Base-by-base conservation (phyloP, 2,888 invertebrate species). In the Polia nebulosa region DNA sequence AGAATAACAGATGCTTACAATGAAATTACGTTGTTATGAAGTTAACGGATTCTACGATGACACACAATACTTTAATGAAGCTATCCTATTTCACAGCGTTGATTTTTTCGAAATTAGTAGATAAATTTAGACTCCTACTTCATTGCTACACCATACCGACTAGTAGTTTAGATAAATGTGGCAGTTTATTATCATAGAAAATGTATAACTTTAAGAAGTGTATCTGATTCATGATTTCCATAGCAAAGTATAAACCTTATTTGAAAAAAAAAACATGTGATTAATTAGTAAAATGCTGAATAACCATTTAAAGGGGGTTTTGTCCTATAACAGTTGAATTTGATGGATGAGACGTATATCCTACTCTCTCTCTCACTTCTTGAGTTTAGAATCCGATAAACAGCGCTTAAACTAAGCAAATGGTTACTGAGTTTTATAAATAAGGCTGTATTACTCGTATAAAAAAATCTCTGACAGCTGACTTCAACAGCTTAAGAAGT, bases 31-130 rank as follows among this genome's bases (percentile, higher is more conserved):
- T 63, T 51, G 52, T 68, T 64, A 68, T 55, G 44, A 64, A 70
- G 45, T 65, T 72, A 66, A 68, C 69, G 51, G 66, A 56, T 56
- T 78, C 32, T 36, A 45, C 51, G 36, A 76, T 55, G 57, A 59
- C 55, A 59, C 15, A 65, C 22, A 27, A 53, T 49, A 61, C 49
- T 32, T 55, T 25, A n/a, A 36, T 47, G 25, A 29, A 44, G 11
- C n/a, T 55, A 32, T 52, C 13, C 4, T 44, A 39, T 15, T 39
- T 53, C 29, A 36, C 34, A 41, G 17, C 7, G 13, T 15, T 17
- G 20, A n/a, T n/a, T n/a, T n/a, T n/a, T n/a, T n/a, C n/a, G 17
- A 17, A 25, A 20, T n/a, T 15, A 47, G 4, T 22, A 29, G 9
- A 36, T n/a, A 15, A 20, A 13, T 27, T 27, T 2, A 22, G 13